Base-by-base conservation (phyloP, 37 sponge, comb jelly and placozoan genomes). In the Spongilla lacustris region DNA sequence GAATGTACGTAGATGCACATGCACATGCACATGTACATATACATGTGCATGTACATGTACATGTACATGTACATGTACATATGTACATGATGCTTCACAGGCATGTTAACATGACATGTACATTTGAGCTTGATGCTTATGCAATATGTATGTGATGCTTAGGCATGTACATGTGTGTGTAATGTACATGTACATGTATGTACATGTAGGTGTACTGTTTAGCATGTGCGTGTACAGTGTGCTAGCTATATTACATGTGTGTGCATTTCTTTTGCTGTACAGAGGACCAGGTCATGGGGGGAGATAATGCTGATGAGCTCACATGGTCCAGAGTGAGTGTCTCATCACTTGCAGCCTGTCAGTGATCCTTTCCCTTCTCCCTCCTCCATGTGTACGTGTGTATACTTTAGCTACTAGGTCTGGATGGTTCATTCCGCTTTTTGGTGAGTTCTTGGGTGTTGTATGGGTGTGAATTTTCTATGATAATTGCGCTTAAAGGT, bases 361-460 rank as follows among this genome's bases (percentile, higher is more conserved):
- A 58, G 21, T 58, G 6, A 41, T 6, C 6, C 6, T 17, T 17
- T 13, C 21, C 58, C 58, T 14, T 17, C 58, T 14, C 58, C 58
- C 19, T 14, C 58, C 36, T 46, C 25, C 14, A 21, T 70, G 22
- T 71, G 73, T 36, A 24, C 50, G 3, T 30, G 1, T 85, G n/a
- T 78, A 3, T 6, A 6, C 41, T 41, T n/a, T 41, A 96, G 96
- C 50, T 96, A 73, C 87, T 96, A 25, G 96, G 96, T 22, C 58
- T 96, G 74, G 96, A 96, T 93, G 96, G 96, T 2, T 91, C 96
- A 13, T 93, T 86, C 82, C 49, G 88, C 2, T 96, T 96, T 68
- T 68, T 96, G 85, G 94, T 93, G 36, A 83, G 92, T 69, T 58
- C 19, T 58, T 58, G 58, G 1, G 58, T 58, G 58, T 58, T 10